phyloP scores from a whole-genome alignment of 2,113 vertebrate genomes.

The Proteles cristata region DNA sequence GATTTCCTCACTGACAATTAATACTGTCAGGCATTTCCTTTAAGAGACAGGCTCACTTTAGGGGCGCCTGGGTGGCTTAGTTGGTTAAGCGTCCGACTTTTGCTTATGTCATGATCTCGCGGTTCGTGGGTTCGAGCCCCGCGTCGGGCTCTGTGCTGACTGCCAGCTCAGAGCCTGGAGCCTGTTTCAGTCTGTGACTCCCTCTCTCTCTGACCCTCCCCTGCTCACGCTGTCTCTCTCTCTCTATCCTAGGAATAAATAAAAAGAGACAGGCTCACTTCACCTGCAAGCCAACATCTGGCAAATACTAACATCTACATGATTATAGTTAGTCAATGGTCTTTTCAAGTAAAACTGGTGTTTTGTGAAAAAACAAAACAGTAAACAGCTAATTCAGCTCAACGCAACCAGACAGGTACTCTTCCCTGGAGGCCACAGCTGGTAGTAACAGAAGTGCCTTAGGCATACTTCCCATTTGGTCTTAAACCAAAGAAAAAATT shows the following conservation, averaged over 20 bases:
- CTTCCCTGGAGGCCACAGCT: neutral
- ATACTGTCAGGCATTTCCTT: neutral
- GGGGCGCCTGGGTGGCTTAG: no score
- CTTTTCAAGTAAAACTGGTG: neutral
- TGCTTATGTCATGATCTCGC: no score
- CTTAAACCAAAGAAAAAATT: neutral
- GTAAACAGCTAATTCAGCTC: neutral
- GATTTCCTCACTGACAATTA: neutral
- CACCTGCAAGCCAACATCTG: neutral
- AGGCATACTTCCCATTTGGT: neutral
- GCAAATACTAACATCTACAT: neutral
- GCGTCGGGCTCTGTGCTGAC: no score
- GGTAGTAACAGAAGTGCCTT: neutral
- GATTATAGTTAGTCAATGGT: neutral
- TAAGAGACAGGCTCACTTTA: neutral
- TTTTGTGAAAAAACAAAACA: neutral
- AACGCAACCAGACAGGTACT: neutral
- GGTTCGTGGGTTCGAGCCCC: no score
- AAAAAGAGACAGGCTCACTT: neutral
- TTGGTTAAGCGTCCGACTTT: no score
- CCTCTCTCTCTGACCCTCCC: no score
- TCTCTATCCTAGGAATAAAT: no score
- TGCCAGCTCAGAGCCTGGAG: no score
- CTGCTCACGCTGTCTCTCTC: no score
- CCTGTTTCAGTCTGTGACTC: no score